phyloP scores from a whole-genome alignment of 2,888 invertebrate species.

The Erannis defoliaria region DNA sequence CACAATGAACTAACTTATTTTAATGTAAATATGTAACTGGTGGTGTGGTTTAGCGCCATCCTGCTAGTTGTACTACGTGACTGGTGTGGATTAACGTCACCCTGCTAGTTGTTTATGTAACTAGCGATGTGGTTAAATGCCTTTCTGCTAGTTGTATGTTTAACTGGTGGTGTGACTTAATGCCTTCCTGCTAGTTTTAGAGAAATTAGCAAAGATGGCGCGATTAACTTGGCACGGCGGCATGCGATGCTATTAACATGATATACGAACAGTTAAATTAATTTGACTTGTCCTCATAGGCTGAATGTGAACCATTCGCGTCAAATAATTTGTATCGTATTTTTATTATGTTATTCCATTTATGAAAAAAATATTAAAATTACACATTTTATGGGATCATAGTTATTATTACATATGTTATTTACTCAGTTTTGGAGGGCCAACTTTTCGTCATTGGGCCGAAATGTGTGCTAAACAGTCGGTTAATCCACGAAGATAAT shows the following conservation, averaged over 20 bases:
- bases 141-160: not conserved
- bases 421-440: no score
- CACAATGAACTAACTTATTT: constrained; percentile 63
- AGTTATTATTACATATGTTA: no score
- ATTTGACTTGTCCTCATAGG: no score
- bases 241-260: constrained; percentile 36
- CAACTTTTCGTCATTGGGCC: no score
- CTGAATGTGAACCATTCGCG: no score
- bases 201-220: constrained; percentile 62
- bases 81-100: constrained; percentile 4
- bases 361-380: no score
- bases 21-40: constrained; percentile 13
- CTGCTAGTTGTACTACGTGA: constrained; percentile 36
- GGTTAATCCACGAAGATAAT: no score
- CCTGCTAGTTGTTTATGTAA: not conserved
- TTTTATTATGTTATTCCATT: no score
- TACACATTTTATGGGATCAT: no score
- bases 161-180: not conserved
- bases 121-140: not conserved
- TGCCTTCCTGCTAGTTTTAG: constrained; percentile 56
- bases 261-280: not conserved
- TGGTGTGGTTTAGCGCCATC: constrained; percentile 14
- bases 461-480: no score
- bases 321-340: no score
- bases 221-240: constrained; percentile 27